Conservation (phyloP, 2,888 invertebrate genomes). For the Clepsis dumicolana region DNA sequence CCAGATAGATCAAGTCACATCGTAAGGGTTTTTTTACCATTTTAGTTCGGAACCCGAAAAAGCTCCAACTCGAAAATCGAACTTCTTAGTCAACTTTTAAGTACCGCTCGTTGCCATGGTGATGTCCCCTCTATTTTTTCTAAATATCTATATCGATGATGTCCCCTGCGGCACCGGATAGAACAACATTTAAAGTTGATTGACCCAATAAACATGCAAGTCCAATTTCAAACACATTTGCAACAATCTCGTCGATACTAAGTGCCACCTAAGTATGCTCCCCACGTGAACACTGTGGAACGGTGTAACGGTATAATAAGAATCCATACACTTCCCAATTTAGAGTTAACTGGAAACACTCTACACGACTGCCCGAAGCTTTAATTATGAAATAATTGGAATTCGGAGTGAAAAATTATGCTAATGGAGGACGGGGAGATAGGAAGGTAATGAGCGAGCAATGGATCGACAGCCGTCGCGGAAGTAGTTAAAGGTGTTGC, state of each 20-base stretch:
- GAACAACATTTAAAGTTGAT: too few relatives aligned
- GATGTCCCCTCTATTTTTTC: too few relatives aligned
- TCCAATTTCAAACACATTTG: background rate
- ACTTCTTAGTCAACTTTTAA: too few relatives aligned
- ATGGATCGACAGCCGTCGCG: conserved; percentile 37
- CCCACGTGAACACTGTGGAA: background rate
- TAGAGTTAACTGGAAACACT: background rate
- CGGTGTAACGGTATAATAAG: background rate
- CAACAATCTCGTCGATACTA: background rate
- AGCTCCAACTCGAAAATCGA: too few relatives aligned
- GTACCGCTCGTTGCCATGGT: too few relatives aligned
- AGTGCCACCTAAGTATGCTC: background rate
- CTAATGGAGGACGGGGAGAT: conserved; percentile 45
- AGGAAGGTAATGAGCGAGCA: conserved; percentile 44
- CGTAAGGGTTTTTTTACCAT: too few relatives aligned
- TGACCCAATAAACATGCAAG: background rate
- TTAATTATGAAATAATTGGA: conserved; percentile 49
- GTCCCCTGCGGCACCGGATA: too few relatives aligned
- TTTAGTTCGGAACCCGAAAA: too few relatives aligned
- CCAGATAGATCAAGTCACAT: too few relatives aligned
- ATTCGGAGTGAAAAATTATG: conserved; percentile 55
- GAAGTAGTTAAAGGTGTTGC: conserved; percentile 36
- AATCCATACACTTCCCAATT: conserved; percentile 10
- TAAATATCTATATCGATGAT: too few relatives aligned
- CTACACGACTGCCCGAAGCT: conserved; percentile 16